Conservation (phyloP, 2,888 invertebrate species). For the Melieria picta region DNA sequence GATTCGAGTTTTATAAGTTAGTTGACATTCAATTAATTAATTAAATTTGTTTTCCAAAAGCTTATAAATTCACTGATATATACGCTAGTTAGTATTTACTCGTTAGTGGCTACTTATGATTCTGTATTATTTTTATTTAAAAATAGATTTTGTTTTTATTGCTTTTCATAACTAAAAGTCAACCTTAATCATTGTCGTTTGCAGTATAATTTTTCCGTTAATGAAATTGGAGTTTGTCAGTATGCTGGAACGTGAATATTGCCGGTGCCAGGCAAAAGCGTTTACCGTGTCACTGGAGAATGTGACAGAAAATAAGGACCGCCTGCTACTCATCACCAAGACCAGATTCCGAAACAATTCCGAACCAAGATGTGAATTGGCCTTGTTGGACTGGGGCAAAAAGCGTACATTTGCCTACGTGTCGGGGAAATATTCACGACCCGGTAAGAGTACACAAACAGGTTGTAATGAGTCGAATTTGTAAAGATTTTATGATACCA, state of each 20-base stretch:
- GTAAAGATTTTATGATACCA: background rate
- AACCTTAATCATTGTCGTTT: conserved; percentile 25
- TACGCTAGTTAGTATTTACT: no score
- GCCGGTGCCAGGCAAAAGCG: conserved; percentile 27
- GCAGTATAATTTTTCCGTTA: conserved; percentile 57
- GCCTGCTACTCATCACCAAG: conserved; percentile 50
- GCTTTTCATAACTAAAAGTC: background rate
- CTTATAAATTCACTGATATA: no score
- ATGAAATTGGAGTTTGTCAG: conserved; percentile 60
- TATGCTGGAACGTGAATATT: conserved; percentile 53
- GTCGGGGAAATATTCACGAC: conserved; percentile 37
- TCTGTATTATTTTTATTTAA: no score
- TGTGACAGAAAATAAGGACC: conserved; percentile 41
- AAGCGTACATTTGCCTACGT: conserved; percentile 50
- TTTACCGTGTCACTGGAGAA: conserved; percentile 47
- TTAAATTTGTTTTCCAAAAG: no score
- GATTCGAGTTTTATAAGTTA: no score
- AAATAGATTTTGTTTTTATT: no score
- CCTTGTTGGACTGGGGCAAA: conserved; percentile 44
- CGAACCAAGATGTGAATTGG: conserved; percentile 47
- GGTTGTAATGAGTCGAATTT: no score
- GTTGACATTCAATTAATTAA: no score
- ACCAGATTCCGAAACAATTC: background rate
- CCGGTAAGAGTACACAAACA: conserved; percentile 41
- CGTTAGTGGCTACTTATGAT: no score